A percentile compares a stretch with the other conserved stretches of the same genome.
These are phyloP conservation scores for Cygnus buccinator DNA, from an alignment of 2,113 vertebrate genomes.

Conservation along the genomic window DNA sequence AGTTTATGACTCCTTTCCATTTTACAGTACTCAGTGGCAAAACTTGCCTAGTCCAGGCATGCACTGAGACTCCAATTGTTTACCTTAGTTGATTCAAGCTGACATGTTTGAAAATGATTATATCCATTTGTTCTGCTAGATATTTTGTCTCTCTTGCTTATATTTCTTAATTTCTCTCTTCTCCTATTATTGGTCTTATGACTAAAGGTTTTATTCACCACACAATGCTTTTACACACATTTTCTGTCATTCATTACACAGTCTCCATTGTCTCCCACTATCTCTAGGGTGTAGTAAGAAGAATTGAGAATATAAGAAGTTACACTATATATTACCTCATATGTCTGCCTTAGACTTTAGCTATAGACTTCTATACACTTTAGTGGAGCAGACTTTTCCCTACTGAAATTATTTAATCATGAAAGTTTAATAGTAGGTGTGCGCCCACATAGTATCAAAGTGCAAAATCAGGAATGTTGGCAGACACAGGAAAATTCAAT, in stretches of 20 bases:
- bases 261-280: conserved; percentile 37
- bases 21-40: conserved; percentile 56
- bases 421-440: conserved; percentile 15
- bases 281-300: conserved; percentile 21
- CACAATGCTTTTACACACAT: conserved; percentile 13
- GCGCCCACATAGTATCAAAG: background rate
- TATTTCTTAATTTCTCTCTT: conserved; percentile 66
- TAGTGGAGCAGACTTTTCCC: conserved; percentile 5
- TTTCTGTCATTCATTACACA: conserved; percentile 43
- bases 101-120: conserved; percentile 57
- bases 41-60: conserved; percentile 53
- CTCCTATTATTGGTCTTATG: conserved; percentile 71
- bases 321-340: conserved; percentile 50
- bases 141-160: conserved; percentile 55
- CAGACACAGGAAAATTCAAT: background rate
- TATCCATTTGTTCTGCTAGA: conserved; percentile 69
- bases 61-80: conserved; percentile 55
- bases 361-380: background rate
- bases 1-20: conserved; percentile 65
- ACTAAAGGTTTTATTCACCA: conserved; percentile 74
- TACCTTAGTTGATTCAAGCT: conserved; percentile 66
- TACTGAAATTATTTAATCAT: conserved; percentile 30
- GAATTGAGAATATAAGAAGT: conserved; percentile 32
- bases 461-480: background rate
- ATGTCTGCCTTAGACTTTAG: conserved; percentile 38